Evolutionary conservation across 92 coral and sea anemone species (phyloP).

Genomic region (Plumapathes pennacea): DNA sequence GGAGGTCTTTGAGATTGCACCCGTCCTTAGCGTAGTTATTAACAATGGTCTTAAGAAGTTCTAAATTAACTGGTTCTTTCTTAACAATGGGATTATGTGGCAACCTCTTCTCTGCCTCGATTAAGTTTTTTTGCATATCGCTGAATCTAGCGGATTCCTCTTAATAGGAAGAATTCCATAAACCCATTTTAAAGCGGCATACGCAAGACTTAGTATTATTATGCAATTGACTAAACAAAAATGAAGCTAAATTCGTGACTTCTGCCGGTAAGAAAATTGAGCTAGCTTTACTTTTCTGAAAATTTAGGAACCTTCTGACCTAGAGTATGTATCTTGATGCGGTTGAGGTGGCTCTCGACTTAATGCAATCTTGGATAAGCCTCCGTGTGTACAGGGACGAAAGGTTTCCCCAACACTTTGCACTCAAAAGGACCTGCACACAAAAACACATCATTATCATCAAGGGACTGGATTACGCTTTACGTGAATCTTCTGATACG

Average conservation of each 20-base stretch:
- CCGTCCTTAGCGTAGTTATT: conserved; percentile 4
- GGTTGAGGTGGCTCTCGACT: conserved; percentile 16
- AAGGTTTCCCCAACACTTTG: neutral
- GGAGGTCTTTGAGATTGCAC: conserved; percentile 14
- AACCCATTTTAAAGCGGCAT: neutral
- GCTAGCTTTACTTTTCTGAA: conserved; percentile 1
- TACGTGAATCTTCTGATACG: too few relatives aligned
- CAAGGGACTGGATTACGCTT: too few relatives aligned
- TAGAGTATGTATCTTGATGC: conserved; percentile 7
- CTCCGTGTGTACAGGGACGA: neutral
- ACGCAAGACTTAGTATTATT: conserved; percentile 3
- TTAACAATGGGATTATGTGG: conserved; percentile 10
- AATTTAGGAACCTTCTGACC: conserved; percentile 5
- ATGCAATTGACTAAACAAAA: conserved; percentile 6
- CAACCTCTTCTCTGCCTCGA: conserved; percentile 13
- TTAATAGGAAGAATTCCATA: neutral
- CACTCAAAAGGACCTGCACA: conserved; percentile 12
- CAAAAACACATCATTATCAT: neutral
- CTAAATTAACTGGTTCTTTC: conserved; percentile 22
- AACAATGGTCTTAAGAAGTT: conserved; percentile 4
- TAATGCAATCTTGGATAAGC: neutral
- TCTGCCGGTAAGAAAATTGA: conserved; percentile 7
- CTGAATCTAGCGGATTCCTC: neutral
- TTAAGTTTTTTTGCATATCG: conserved; percentile 1
- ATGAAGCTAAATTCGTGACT: conserved; percentile 8